Evolutionary conservation across 2,888 invertebrate genomes (phyloP), one percentile per base, ranked within the genome.

Genomic region (Muscina levida): DNA sequence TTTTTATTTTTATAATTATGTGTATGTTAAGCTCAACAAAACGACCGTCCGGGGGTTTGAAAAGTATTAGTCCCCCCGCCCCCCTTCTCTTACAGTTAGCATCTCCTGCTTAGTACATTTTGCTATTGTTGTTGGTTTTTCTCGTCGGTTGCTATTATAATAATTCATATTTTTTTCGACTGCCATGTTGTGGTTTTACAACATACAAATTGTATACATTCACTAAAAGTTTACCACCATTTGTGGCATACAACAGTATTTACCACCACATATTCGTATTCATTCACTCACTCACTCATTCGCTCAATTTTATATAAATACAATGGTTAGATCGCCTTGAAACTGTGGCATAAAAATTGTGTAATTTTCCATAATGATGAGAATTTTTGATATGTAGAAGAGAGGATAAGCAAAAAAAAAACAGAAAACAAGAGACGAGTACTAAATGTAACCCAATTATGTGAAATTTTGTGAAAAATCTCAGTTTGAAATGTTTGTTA

Each of bases 201-300:
- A 42, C 39, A 62, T 62, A 62, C 39, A 62, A 62, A 62, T 13
- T 62, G 62, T 62, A 62, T 62, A 42, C 62, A 48, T 62, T 72
- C 62, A 51, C 62, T 62, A 59, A 72, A 72, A 62, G n/a, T 39
- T 48, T 62, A 62, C 62, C 72, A 48, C 59, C 22, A 71, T 62
- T 62, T 72, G 62, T 62, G 72, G 72, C 24, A 39, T 68, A 22
- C 15, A 17, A 62, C 62, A 62, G 13, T 17, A 62, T 62, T 62
- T 62, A 62, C 39, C 59, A 59, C 59, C n/a, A n/a, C n/a, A n/a
- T n/a, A n/a, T n/a, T 31, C 31, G 37, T 42, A 15, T 19, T 39
- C 53, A 48, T 31, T 31, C 24, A 24, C 53, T 1, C 8, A 19
- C 2, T 1, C 62, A 22, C 39, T 17, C 19, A 37, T 42, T 22